A percentile compares a stretch with the other conserved stretches of the same genome.
These are phyloP conservation scores for Xiphophorus maculatus DNA, from an alignment of 2,113 vertebrate genomes.

Conservation along the genomic window DNA sequence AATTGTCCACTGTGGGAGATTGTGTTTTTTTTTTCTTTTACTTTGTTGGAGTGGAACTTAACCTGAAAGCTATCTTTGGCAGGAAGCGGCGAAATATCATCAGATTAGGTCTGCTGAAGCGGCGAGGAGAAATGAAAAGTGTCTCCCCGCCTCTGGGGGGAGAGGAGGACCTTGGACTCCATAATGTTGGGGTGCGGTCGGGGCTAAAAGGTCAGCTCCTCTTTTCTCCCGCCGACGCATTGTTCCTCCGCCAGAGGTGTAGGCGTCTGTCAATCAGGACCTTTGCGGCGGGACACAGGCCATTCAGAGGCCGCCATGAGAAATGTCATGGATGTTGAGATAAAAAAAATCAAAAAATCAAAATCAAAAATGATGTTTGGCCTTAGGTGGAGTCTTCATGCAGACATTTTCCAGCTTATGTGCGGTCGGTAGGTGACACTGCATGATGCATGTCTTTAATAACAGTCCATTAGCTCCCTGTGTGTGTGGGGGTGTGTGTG, in stretches of 20 bases:
- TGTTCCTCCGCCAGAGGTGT: constrained; percentile 20
- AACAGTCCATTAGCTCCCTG: constrained; percentile 71
- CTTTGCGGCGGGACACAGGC: constrained; percentile 55
- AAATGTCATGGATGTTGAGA: constrained; percentile 67
- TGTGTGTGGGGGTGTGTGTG: background rate
- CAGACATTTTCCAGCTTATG: constrained; percentile 45
- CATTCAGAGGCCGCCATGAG: constrained; percentile 4
- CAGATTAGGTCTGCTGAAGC: constrained; percentile 16
- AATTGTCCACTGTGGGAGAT: background rate
- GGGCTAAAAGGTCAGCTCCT: constrained; percentile 52
- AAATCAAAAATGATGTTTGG: constrained; percentile 19
- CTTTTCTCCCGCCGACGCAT: constrained; percentile 16
- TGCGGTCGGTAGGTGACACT: constrained; percentile 56
- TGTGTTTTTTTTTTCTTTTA: background rate
- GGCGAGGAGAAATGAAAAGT: constrained; percentile 6
- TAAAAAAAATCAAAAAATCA: constrained; percentile 40
- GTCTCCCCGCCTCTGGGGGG: background rate
- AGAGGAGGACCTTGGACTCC: constrained; percentile 13
- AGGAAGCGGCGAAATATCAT: constrained; percentile 32
- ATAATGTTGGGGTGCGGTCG: background rate
- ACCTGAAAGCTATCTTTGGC: background rate
- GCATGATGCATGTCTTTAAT: constrained; percentile 81
- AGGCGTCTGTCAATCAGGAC: constrained; percentile 72
- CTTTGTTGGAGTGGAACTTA: background rate
- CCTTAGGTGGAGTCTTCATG: constrained; percentile 8